phyloP scores from a whole-genome alignment of 2,888 invertebrate species.

The Adelognathus sp. region DNA sequence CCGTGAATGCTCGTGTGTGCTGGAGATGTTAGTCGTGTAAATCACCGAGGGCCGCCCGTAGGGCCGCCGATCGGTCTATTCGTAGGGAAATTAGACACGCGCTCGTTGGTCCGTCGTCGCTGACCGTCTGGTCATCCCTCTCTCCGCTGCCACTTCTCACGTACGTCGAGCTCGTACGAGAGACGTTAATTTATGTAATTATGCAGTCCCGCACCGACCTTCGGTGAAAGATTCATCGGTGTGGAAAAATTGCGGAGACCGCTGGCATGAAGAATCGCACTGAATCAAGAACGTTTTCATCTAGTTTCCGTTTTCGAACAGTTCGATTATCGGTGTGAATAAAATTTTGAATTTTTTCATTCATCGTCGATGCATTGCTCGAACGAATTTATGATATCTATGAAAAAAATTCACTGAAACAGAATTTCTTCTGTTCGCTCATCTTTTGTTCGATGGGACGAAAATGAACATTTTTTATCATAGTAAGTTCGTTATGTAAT shows the following conservation, averaged over 20 bases:
- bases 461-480: not conserved
- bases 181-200: conserved; percentile 74
- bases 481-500: not conserved
- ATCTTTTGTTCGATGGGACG: no score
- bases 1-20: conserved; percentile 46
- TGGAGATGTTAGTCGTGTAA: conserved; percentile 70
- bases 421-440: no score
- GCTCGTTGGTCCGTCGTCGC: conserved; percentile 63
- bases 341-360: not conserved
- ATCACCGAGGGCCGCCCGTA: conserved; percentile 72
- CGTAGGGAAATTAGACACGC: conserved; percentile 77
- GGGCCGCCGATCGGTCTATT: conserved; percentile 71
- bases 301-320: not conserved
- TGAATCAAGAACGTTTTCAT: not conserved
- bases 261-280: not conserved
- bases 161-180: conserved; percentile 55
- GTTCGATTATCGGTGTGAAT: not conserved
- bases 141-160: conserved; percentile 38
- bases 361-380: no score
- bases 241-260: conserved; percentile 5
- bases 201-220: conserved; percentile 55
- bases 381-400: no score
- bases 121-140: conserved; percentile 42
- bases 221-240: not conserved
- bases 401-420: no score